Evolutionary conservation across 2,888 invertebrate species (phyloP).

Genomic region (Lasioglossum leucozonium): DNA sequence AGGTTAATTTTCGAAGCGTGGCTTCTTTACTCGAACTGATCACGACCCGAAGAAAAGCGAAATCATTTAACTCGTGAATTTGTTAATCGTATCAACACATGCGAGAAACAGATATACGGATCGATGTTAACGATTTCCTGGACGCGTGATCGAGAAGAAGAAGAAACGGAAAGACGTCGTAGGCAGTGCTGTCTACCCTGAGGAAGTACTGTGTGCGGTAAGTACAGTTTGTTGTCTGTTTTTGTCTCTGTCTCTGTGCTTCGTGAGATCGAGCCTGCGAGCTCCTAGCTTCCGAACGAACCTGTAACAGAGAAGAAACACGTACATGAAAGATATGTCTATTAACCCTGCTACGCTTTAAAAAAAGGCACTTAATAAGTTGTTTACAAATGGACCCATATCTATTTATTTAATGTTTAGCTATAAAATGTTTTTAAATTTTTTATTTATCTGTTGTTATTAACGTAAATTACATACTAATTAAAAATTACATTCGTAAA

Average conservation of each 20-base stretch:
- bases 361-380: too few species aligned
- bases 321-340: too few species aligned
- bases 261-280: conserved; percentile 47
- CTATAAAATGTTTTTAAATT: too few species aligned
- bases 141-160: neutral
- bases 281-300: neutral
- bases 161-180: conserved; percentile 43
- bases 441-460: too few species aligned
- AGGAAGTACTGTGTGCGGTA: conserved; percentile 58
- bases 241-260: conserved; percentile 19
- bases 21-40: neutral
- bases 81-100: neutral
- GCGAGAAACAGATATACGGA: neutral
- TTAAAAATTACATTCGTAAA: too few species aligned
- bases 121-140: neutral
- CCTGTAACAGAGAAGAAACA: conserved; percentile 46
- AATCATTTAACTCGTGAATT: neutral
- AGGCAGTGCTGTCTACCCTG: conserved; percentile 38
- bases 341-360: too few species aligned
- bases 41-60: neutral
- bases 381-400: too few species aligned
- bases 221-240: conserved; percentile 49
- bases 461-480: too few species aligned
- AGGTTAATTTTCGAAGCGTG: neutral
- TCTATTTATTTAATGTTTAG: too few species aligned